Conservation (phyloP, 2,113 vertebrate genomes). For the Prolemur simus region DNA sequence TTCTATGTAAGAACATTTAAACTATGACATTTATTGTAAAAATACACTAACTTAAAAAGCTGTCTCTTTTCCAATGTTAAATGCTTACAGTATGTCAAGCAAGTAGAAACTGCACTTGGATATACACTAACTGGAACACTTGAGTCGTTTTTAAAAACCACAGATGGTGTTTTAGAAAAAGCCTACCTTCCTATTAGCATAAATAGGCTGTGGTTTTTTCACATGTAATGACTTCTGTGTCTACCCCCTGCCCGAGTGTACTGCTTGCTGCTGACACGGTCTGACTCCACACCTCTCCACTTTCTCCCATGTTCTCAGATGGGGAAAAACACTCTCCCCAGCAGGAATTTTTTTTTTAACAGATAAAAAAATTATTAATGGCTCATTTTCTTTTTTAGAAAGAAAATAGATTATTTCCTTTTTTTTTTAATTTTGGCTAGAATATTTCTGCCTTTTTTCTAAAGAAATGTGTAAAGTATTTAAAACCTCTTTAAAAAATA, state of each 20-base stretch:
- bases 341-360: neutral
- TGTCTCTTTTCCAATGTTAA: slow-evolving; percentile 52
- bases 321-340: slow-evolving; percentile 44
- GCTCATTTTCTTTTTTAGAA: neutral
- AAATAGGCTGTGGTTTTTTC: slow-evolving; percentile 58
- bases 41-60: slow-evolving; percentile 15
- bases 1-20: slow-evolving; percentile 34
- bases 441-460: slow-evolving; percentile 51
- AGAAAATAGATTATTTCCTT: neutral
- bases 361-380: slow-evolving; percentile 60
- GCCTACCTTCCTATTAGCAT: slow-evolving; percentile 62
- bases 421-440: neutral
- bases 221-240: slow-evolving; percentile 63
- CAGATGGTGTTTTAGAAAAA: slow-evolving; percentile 60
- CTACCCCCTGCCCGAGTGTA: slow-evolving; percentile 47
- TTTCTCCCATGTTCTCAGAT: neutral
- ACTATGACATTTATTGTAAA: slow-evolving; percentile 35
- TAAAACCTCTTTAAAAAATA: slow-evolving; percentile 60
- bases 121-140: slow-evolving; percentile 56
- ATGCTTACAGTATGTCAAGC: neutral
- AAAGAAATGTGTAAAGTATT: slow-evolving; percentile 38
- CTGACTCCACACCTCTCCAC: slow-evolving; percentile 59
- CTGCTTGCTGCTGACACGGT: neutral
- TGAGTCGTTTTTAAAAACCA: slow-evolving; percentile 69
- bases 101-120: slow-evolving; percentile 13